These are phyloP conservation scores for Philopedon plagiatum DNA, from an alignment of 2,888 invertebrate species.

Conservation along the genomic window DNA sequence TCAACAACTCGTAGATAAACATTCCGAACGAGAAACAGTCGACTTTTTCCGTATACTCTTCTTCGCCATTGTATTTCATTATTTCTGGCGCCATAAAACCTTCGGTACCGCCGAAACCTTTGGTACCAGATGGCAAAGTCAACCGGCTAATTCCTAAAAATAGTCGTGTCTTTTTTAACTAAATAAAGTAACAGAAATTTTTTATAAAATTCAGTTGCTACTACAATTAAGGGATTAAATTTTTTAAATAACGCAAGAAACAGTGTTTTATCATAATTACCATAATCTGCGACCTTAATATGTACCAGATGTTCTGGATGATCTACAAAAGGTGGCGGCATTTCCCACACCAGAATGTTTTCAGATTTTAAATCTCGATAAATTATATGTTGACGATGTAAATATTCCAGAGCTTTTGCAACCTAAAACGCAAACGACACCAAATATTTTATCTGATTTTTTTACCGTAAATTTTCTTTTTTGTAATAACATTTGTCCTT, in stretches of 20 bases:
- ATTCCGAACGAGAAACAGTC: slow-evolving; percentile 99
- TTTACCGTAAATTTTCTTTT: too few species aligned
- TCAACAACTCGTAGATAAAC: slow-evolving; percentile 96
- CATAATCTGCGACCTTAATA: slow-evolving; percentile 97
- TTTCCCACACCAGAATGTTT: slow-evolving; percentile 98
- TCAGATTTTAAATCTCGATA: slow-evolving; percentile 96
- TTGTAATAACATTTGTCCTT: too few species aligned
- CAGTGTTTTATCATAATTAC: too few species aligned
- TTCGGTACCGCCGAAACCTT: slow-evolving; percentile 98
- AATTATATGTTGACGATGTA: slow-evolving; percentile 93
- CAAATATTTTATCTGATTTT: not conserved
- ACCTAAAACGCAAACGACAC: slow-evolving; percentile 76
- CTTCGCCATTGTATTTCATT: slow-evolving; percentile 97
- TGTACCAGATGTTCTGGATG: slow-evolving; percentile 81
- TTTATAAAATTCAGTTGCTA: too few species aligned
- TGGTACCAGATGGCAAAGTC: slow-evolving; percentile 91
- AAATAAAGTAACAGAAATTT: too few species aligned
- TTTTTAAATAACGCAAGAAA: too few species aligned
- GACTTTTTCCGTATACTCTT: slow-evolving; percentile 98
- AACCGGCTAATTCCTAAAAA: slow-evolving; percentile 84
- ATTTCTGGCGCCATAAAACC: slow-evolving; percentile 99
- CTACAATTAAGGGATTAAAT: too few species aligned
- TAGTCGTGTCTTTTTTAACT: too few species aligned
- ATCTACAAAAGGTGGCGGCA: slow-evolving; percentile 85
- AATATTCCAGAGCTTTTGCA: slow-evolving; percentile 94